Evolutionary conservation across 2,113 vertebrate genomes (phyloP).

Genomic region (Amblyopsis rosae): DNA sequence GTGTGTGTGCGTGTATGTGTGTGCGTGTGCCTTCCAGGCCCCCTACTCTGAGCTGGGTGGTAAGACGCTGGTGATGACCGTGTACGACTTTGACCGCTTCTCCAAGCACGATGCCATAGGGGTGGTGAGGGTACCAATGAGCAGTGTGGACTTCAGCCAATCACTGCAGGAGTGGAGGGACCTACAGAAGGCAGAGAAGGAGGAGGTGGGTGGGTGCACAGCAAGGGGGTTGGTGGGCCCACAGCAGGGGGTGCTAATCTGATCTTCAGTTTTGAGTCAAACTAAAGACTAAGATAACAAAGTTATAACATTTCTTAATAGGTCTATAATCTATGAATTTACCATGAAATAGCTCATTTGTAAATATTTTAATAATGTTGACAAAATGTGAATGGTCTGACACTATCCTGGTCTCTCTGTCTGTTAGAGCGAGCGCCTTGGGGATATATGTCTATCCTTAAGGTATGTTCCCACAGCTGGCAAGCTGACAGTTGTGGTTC

Average conservation of each 20-base stretch:
- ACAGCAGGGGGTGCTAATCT: background rate
- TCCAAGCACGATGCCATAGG: constrained; percentile 97
- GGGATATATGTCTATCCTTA: constrained; percentile 92
- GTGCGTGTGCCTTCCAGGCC: constrained; percentile 70
- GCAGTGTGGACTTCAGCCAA: constrained; percentile 93
- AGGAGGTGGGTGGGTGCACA: constrained; percentile 82
- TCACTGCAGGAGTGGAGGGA: constrained; percentile 95
- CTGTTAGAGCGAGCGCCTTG: constrained; percentile 85
- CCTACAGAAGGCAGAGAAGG: constrained; percentile 95
- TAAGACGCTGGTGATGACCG: constrained; percentile 92
- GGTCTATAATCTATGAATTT: background rate
- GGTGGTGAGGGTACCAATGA: constrained; percentile 92
- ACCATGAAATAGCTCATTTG: background rate
- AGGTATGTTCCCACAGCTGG: constrained; percentile 85
- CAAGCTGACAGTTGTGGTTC: constrained; percentile 92
- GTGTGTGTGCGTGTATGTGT: constrained; percentile 2
- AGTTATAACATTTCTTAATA: too few relatives aligned
- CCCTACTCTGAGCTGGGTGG: constrained; percentile 92
- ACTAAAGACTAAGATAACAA: background rate
- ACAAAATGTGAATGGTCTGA: background rate
- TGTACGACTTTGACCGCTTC: constrained; percentile 95
- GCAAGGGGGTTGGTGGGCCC: background rate
- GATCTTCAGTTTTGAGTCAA: background rate
- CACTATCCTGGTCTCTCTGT: constrained; percentile 51
- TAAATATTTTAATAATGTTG: background rate